These are phyloP conservation scores for Tyria jacobaeae DNA, from an alignment of 2,888 invertebrate species.

Conservation along the genomic window DNA sequence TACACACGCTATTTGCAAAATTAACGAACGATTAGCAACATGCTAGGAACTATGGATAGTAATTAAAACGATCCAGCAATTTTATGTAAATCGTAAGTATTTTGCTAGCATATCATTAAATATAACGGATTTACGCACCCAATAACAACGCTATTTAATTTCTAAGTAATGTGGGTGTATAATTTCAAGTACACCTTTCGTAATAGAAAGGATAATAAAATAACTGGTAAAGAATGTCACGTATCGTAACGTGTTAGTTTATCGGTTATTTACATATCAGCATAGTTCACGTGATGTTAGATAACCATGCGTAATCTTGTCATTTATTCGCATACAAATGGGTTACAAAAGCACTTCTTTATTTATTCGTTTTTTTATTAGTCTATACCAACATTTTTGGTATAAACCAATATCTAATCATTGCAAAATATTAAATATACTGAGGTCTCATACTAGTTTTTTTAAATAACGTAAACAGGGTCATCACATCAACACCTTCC, in stretches of 20 bases:
- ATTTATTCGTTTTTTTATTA: no score
- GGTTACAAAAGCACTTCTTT: no score
- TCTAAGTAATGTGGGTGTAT: constrained; percentile 34
- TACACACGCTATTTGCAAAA: not conserved
- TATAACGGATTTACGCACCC: constrained; percentile 29
- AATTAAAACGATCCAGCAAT: not conserved
- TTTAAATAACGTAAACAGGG: no score
- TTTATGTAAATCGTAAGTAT: constrained; percentile 7
- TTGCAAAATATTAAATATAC: no score
- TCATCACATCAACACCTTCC: no score
- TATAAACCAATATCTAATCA: no score
- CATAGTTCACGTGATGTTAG: not conserved
- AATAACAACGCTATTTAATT: constrained; percentile 24
- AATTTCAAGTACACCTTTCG: constrained; percentile 31
- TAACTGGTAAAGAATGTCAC: constrained; percentile 31
- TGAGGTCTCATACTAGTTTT: no score
- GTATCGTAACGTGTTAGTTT: constrained; percentile 20
- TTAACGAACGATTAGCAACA: not conserved
- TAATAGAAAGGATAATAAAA: constrained; percentile 28
- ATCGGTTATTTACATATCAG: constrained; percentile 7
- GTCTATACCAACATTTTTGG: no score
- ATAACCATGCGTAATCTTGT: not conserved
- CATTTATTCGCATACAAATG: no score
- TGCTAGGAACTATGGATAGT: no score
- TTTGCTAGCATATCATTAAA: constrained; percentile 6